phyloP scores from a whole-genome alignment of 1,140 invertebrate species.

The Plectus sambesii region DNA sequence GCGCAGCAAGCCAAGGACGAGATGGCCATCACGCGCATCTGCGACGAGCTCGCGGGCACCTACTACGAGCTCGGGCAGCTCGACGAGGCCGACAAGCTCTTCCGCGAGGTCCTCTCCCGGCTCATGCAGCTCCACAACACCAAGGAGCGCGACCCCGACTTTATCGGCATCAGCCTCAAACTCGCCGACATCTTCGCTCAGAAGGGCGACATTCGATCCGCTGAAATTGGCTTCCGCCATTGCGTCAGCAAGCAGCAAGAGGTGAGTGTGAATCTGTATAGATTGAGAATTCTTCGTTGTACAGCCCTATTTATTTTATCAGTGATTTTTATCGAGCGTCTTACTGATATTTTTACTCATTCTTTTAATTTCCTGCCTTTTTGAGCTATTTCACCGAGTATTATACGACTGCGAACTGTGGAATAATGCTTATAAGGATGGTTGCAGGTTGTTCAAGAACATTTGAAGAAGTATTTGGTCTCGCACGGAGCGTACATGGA shows the following conservation, averaged over 20 bases:
- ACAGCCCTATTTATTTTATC: too few species aligned
- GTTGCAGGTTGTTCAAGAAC: slow-evolving; percentile 25
- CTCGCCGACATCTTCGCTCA: slow-evolving; percentile 41
- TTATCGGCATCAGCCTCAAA: slow-evolving; percentile 41
- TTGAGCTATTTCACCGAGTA: too few species aligned
- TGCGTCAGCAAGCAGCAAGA: slow-evolving; percentile 38
- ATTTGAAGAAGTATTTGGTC: slow-evolving; percentile 33
- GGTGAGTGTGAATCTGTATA: slow-evolving; percentile 23
- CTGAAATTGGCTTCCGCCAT: slow-evolving; percentile 41
- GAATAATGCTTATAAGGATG: too few species aligned
- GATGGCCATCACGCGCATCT: slow-evolving; percentile 27
- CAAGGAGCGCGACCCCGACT: slow-evolving; percentile 38
- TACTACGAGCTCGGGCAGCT: slow-evolving; percentile 35
- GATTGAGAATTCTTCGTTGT: too few species aligned
- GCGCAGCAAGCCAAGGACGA: slow-evolving; percentile 23
- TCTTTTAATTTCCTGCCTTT: too few species aligned
- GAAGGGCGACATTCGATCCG: slow-evolving; percentile 33
- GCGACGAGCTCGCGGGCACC: slow-evolving; percentile 43
- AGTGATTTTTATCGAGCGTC: too few species aligned
- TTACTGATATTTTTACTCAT: too few species aligned
- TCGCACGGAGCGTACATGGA: slow-evolving; percentile 33
- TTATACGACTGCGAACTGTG: too few species aligned
- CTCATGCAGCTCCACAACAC: slow-evolving; percentile 35
- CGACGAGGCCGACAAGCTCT: slow-evolving; percentile 37
- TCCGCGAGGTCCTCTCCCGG: slow-evolving; percentile 26